Percentiles rank a stretch among this genome's conserved stretches.
Evolutionary conservation across 2,113 vertebrate genomes (phyloP).

Genomic region (Zosterops lateralis): DNA sequence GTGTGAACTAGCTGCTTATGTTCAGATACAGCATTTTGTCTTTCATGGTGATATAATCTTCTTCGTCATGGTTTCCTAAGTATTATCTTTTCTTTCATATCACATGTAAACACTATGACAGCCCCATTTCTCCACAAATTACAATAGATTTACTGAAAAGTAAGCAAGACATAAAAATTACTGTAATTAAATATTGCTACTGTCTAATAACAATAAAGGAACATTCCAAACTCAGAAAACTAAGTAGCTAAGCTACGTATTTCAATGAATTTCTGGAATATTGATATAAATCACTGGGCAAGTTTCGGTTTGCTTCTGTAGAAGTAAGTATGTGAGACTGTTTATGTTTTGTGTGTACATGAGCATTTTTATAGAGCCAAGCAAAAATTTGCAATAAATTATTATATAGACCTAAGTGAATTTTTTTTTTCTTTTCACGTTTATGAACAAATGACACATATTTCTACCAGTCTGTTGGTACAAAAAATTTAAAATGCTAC

Average conservation of each 20-base stretch:
- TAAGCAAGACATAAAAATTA: background rate
- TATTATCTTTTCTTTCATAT: background rate
- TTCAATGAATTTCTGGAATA: background rate
- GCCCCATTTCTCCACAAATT: background rate
- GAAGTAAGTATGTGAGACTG: background rate
- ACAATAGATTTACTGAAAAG: background rate
- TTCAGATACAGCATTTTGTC: background rate
- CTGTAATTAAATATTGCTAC: background rate
- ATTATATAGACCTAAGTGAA: background rate
- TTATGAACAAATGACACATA: background rate
- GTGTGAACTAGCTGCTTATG: background rate
- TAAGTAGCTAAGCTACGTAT: background rate
- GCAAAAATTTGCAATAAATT: background rate
- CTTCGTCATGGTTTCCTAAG: background rate
- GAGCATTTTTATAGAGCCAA: background rate
- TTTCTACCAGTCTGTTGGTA: background rate
- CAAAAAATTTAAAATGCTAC: background rate
- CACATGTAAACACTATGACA: background rate
- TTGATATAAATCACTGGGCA: background rate
- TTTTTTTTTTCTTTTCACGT: background rate
- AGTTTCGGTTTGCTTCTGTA: background rate
- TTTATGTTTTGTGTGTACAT: background rate
- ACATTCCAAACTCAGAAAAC: background rate
- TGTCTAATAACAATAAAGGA: background rate
- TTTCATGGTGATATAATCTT: background rate